Base-by-base conservation (phyloP, 2,888 invertebrate species). In the Siphlonurus alternatus region DNA sequence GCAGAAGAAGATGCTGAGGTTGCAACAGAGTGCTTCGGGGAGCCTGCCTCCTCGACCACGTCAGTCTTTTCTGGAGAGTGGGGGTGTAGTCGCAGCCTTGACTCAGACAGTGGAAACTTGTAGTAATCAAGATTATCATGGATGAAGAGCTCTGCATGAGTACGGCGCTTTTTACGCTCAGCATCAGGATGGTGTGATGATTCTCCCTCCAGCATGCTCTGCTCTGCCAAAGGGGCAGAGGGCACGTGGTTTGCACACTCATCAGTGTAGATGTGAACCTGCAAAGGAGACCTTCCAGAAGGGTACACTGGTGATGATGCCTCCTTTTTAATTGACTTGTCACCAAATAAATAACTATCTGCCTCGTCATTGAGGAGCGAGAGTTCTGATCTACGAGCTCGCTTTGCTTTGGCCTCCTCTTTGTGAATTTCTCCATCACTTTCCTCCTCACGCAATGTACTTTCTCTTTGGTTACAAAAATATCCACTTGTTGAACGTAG, bases 281-380 rank as follows among this genome's bases (percentile, higher is more conserved):
- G 38, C 5, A 38, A 15, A 38, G 38, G 38, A 38, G 38, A 38
- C 15, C 38, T 5, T 10, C 15, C 15, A 38, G 38, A 15, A 10
- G 5, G 38, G 38, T 38, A 38, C 15, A 38, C 15, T 10, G 38
- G 38, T 10, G 38, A 38, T 10, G 5, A 10, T 38, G 15, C 59
- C 25, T 25, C 59, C 51, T 63, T 59, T 25, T 74, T 0, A 79
- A 78, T 65, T 84, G 84, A 20, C 0, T 89, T 87, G 65, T 79
- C 79, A 2, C 79, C 77, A 72, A 92, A 92, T 83, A 92, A 85
- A 72, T 92, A 92, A 69, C 87, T 90, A 70, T 90, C 90, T 0
- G 92, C 92, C 73, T 92, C 91, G 69, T 89, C 88, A 71, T 89
- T 90, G 61, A 92, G 75, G 62, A 86, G 81, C 0, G 85, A 83